Conservation (phyloP, 2,797 vertebrate genomes). For the Channa striata region DNA sequence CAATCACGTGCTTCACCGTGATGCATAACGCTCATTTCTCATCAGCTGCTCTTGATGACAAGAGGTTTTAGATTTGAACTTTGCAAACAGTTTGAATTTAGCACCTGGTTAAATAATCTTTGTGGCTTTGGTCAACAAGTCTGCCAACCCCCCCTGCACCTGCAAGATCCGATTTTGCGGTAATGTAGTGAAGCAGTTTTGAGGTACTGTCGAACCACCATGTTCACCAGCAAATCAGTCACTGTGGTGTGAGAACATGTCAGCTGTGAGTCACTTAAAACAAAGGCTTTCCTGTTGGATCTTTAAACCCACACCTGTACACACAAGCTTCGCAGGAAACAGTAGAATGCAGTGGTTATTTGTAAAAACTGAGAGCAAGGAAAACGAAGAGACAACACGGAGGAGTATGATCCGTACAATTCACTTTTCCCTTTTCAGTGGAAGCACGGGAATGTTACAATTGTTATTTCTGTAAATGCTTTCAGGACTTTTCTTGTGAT, state of each 20-base stretch:
- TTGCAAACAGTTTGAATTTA: slow-evolving; percentile 1
- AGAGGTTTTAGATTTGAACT: neutral
- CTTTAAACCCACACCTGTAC: too few species aligned
- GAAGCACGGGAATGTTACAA: too few species aligned
- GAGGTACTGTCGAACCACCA: neutral
- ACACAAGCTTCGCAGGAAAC: too few species aligned
- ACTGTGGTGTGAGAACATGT: neutral
- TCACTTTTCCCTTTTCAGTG: too few species aligned
- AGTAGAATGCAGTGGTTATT: too few species aligned
- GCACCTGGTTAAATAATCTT: neutral
- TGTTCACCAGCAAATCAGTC: neutral
- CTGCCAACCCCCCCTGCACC: neutral
- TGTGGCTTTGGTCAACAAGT: slow-evolving; percentile 2
- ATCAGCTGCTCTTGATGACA: slow-evolving; percentile 13
- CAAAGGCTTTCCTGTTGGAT: too few species aligned
- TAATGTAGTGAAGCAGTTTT: neutral
- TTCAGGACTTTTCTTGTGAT: too few species aligned
- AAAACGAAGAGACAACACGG: too few species aligned
- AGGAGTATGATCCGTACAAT: too few species aligned
- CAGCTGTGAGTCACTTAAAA: slow-evolving; percentile 8
- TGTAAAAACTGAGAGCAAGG: too few species aligned
- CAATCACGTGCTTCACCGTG: slow-evolving; percentile 4
- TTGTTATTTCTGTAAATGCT: too few species aligned
- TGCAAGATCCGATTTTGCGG: neutral
- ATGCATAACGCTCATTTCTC: neutral